These are phyloP conservation scores for Ambastaia sidthimunki DNA, from an alignment of 2,797 vertebrate species.

Conservation along the genomic window DNA sequence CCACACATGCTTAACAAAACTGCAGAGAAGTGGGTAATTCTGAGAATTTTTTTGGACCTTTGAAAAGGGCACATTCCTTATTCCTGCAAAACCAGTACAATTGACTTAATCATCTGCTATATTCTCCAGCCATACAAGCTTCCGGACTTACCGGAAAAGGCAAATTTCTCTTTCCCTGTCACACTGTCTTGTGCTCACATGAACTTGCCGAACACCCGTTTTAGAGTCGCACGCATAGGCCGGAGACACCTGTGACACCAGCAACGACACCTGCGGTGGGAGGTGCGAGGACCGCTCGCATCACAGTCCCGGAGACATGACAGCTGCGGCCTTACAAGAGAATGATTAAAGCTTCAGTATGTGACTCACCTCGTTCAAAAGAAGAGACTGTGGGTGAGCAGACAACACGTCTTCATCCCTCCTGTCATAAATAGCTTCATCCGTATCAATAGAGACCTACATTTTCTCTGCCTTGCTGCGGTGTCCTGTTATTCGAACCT, in stretches of 20 bases:
- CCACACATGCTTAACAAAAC: conserved; percentile 27
- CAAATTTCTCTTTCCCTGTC: neutral
- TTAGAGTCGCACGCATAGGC: conserved; percentile 18
- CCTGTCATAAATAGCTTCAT: conserved; percentile 12
- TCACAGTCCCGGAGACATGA: neutral
- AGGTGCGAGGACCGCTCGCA: conserved; percentile 23
- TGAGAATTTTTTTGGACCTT: conserved; percentile 15
- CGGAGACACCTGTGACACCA: conserved; percentile 3
- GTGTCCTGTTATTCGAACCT: conserved; percentile 7
- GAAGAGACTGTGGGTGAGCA: neutral
- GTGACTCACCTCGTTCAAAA: conserved; percentile 35
- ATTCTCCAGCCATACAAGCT: neutral
- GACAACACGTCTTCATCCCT: conserved; percentile 11
- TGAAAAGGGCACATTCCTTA: conserved; percentile 32
- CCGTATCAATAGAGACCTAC: conserved; percentile 2
- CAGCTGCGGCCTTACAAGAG: conserved; percentile 11
- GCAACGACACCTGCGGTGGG: conserved; percentile 42
- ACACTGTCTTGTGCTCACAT: conserved; percentile 13
- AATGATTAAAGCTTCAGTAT: conserved; percentile 47
- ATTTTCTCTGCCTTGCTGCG: neutral
- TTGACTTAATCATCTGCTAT: neutral
- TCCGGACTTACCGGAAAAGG: neutral
- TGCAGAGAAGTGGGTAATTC: conserved; percentile 9
- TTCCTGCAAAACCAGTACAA: conserved; percentile 7
- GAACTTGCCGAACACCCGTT: neutral